A percentile compares a stretch with the other conserved stretches of the same genome.
Conservation (phyloP, 2,888 invertebrate species). For the Tiliacea aurago region DNA sequence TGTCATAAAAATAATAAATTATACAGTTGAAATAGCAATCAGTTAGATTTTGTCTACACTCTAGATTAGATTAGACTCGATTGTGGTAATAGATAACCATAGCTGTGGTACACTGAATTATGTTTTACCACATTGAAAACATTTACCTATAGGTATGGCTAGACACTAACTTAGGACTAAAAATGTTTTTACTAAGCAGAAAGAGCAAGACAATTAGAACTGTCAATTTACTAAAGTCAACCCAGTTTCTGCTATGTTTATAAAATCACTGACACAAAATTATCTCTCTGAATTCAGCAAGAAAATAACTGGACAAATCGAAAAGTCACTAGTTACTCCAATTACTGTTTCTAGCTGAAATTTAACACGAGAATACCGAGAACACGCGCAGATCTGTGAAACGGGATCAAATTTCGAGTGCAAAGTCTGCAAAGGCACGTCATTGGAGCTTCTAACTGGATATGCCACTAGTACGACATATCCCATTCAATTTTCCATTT, state of each 20-base stretch:
- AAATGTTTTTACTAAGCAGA: too few relatives aligned
- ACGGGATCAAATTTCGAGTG: slow-evolving; percentile 51
- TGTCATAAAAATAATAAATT: too few relatives aligned
- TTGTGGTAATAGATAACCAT: too few relatives aligned
- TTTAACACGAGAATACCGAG: slow-evolving; percentile 42
- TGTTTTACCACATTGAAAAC: too few relatives aligned
- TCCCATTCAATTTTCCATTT: slow-evolving; percentile 57
- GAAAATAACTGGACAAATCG: slow-evolving; percentile 45
- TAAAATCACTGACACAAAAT: slow-evolving; percentile 32
- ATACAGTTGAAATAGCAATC: too few relatives aligned
- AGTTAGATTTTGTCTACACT: too few relatives aligned
- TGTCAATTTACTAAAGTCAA: neutral
- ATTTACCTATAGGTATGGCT: too few relatives aligned
- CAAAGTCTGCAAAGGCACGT: slow-evolving; percentile 49
- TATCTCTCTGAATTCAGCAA: slow-evolving; percentile 28
- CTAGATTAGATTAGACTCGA: too few relatives aligned
- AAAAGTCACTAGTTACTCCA: slow-evolving; percentile 37
- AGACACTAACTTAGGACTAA: too few relatives aligned
- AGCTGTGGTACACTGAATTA: too few relatives aligned
- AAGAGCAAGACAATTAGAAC: neutral
- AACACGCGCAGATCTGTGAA: slow-evolving; percentile 44
- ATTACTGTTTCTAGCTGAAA: slow-evolving; percentile 41
- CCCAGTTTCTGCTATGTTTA: neutral
- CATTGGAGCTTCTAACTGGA: slow-evolving; percentile 46
- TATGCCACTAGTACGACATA: slow-evolving; percentile 37